Evolutionary conservation across 2,113 vertebrate species (phyloP), one percentile per base, ranked within the genome.

Genomic region (Casuarius casuarius): DNA sequence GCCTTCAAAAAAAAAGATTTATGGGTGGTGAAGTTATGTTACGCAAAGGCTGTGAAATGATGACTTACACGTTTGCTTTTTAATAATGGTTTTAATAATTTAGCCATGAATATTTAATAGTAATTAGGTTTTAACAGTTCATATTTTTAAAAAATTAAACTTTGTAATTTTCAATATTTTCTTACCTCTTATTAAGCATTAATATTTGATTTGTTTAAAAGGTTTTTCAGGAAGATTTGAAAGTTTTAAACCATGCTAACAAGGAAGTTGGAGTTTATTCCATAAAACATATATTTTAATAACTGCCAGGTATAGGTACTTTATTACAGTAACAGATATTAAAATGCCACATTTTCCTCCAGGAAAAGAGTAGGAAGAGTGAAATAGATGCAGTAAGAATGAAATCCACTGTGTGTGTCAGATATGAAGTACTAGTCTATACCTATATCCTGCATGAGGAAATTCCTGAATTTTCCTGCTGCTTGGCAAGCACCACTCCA

Each of bases 151-250:
- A 89, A 97, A 97, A 97, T 96, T 94, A 95, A 96, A 96, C 62
- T 92, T 83, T 68, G 17, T 13, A 91, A 84, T 94, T 95, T 96
- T 91, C 83, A 79, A 9, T 95, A 93, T 94, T 95, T 97, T 96
- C 70, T 89, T 84, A 87, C 74, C 21, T 94, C 94, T 91, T 92
- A 95, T 96, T 96, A 95, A 94, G 54, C 63, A 96, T 98, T 97
- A 97, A 97, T 97, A 97, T 97, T 97, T 97, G 49, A 98, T 97
- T 94, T 94, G 80, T 90, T 94, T 87, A 65, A 97, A 92, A 92
- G 25, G 21, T 76, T 90, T 95, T 89, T 61, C 77, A 58, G 38
- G 84, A 81, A 82, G 58, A 82, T 44, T 46, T 84, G 56, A 88
- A 95, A 91, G 72, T 85, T 90, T 94, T 87, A 95, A 96, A 73